phyloP scores from a whole-genome alignment of 2,888 invertebrate species.

The Euzophera pinguis region DNA sequence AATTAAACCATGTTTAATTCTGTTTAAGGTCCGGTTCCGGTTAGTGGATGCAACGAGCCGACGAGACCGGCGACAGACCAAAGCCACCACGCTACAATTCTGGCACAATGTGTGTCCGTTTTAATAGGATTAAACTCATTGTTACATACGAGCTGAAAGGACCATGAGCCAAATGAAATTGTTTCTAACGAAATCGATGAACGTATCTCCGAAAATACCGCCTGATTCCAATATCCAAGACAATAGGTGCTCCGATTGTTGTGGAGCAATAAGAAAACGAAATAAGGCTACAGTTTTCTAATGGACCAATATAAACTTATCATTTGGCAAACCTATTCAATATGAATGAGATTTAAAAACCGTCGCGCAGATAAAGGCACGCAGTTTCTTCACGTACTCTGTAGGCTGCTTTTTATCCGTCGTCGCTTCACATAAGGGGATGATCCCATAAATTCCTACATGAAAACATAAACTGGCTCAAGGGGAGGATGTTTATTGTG shows the following conservation, averaged over 20 bases:
- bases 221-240: constrained; percentile 9
- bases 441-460: constrained; percentile 16
- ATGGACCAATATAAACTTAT: neutral
- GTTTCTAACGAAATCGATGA: constrained; percentile 55
- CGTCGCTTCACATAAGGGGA: constrained; percentile 15
- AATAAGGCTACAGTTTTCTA: neutral
- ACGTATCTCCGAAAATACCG: constrained; percentile 15
- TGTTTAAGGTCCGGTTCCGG: constrained; percentile 75
- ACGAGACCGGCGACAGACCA: constrained; percentile 73
- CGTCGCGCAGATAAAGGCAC: too few relatives aligned
- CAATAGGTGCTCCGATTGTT: neutral
- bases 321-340: neutral
- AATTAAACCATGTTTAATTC: constrained; percentile 78
- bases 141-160: constrained; percentile 69
- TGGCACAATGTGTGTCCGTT: constrained; percentile 73
- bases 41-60: constrained; percentile 56
- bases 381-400: neutral
- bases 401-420: constrained; percentile 12
- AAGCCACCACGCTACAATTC: constrained; percentile 73
- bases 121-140: constrained; percentile 77
- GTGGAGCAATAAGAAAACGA: neutral
- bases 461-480: constrained; percentile 12
- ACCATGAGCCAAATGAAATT: constrained; percentile 64
- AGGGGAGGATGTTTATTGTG: constrained; percentile 9
- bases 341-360: too few relatives aligned